Evolutionary conservation across 1,140 invertebrate genomes (phyloP), one percentile per base, ranked within the genome.

Genomic region (Polypedilum pembai): DNA sequence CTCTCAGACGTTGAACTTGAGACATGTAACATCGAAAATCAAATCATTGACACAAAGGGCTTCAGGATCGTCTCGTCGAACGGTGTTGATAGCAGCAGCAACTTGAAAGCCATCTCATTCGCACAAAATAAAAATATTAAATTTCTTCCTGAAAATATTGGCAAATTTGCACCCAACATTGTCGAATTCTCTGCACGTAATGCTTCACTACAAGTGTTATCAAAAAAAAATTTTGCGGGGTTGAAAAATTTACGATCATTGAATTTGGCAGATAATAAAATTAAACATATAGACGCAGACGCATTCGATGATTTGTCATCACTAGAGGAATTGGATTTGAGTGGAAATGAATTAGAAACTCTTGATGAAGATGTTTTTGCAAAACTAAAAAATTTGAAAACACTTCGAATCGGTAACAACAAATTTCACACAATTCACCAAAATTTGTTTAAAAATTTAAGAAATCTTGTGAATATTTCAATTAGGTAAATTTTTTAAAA

Each of bases 111-210:
- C 12, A 56, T 56, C 12, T 56, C 45, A 1, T 56, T 56, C n/a
- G 45, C 45, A 56, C 45, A 56, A 56, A 56, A 56, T 56, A 56
- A 56, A 56, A n/a, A n/a, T n/a, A 56, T 56, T n/a, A 56, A 56
- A 15, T 56, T 56, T 56, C 45, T 56, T 56, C 45, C 45, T n/a
- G 12, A 56, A 12, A 56, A 56, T n/a, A 56, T 56, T 56, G 45
- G 8, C 12, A 56, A 12, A 56, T 56, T n/a, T n/a, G 10, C 45
- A n/a, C 45, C 45, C 12, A 56, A 56, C n/a, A 4, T 56, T n/a
- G 45, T n/a, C 12, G 45, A 56, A 15, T 56, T 56, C n/a, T 15
- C 45, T 56, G 45, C 45, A 56, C 12, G 45, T n/a, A 56, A 56
- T 56, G 45, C 45, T 56, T 56, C 45, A 56, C 15, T 56, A 56